Base-by-base conservation (phyloP, 2,113 vertebrate genomes). In the Lagenorhynchus albirostris region DNA sequence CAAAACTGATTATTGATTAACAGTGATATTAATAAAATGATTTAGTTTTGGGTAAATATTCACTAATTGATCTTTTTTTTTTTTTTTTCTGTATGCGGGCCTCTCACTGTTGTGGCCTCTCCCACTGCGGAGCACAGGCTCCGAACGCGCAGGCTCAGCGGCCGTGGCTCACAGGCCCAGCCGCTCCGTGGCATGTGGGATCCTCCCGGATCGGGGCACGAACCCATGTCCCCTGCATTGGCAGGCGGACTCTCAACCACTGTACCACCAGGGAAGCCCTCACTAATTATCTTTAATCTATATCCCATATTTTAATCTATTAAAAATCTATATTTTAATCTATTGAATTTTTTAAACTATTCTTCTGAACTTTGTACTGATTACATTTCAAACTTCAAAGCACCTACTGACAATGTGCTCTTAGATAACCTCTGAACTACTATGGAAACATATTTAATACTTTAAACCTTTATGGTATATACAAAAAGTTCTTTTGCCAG, bases 361-460 rank as follows among this genome's bases (percentile, higher is more conserved):
- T 94, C 31, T 89, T 91, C 70, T 95, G 88, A 87, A n/a, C 47
- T 83, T 94, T 91, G 62, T 50, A 76, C 68, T 94, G 50, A 71
- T 17, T 20, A 83, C 20, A 25, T 74, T 79, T 81, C 29, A 55
- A 38, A 2, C 15, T 82, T 70, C 84, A 47, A 67, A 86, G 60
- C n/a, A 73, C 9, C n/a, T 67, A 25, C 53, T 33, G 60, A 47
- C 41, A 14, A 5, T 9, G 10, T 73, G 20, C 26, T 94, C 5
- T 31, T 58, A 33, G 31, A 53, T 29, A 31, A 33, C 47, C n/a
- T 77, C 33, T 36, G 15, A 25, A 60, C 36, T 31, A 41, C 47
- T 25, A 4, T 47, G 13, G 77, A 81, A 79, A 29, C 31, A 29
- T 50, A 36, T 55, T 60, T 73, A 96, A 83, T 38, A 62, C 29